Percentiles rank a stretch among this genome's conserved stretches.
phyloP scores from a whole-genome alignment of 2,888 invertebrate genomes.

The Conus canariensis region DNA sequence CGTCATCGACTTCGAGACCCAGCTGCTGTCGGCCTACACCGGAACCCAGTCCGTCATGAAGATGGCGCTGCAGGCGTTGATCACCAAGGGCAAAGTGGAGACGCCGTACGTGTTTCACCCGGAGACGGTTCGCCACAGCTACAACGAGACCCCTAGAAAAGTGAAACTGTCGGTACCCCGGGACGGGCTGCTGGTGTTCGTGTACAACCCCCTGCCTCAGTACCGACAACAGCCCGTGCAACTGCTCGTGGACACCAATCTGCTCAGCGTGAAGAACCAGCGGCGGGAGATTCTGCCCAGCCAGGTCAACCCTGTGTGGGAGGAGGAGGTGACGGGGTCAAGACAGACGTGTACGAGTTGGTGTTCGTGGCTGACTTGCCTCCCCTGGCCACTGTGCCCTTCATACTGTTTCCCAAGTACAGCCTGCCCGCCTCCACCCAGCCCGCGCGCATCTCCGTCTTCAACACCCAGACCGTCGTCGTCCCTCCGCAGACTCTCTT shows the following conservation, averaged over 20 bases:
- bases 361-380: slow-evolving; percentile 89
- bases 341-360: slow-evolving; percentile 80
- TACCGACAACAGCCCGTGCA: slow-evolving; percentile 88
- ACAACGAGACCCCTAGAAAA: slow-evolving; percentile 55
- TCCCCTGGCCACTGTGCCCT: slow-evolving; percentile 87
- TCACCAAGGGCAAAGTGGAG: slow-evolving; percentile 61
- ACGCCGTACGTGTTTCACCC: slow-evolving; percentile 59
- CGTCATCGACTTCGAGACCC: slow-evolving; percentile 89
- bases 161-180: slow-evolving; percentile 58
- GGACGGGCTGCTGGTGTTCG: slow-evolving; percentile 78
- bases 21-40: slow-evolving; percentile 65
- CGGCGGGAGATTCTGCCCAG: slow-evolving; percentile 82
- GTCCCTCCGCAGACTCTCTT: slow-evolving; percentile 51
- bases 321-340: slow-evolving; percentile 70
- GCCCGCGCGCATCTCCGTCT: neutral
- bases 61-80: slow-evolving; percentile 60
- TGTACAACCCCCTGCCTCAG: slow-evolving; percentile 92
- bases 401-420: slow-evolving; percentile 57
- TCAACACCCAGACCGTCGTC: neutral
- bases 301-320: slow-evolving; percentile 91
- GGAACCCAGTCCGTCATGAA: slow-evolving; percentile 63
- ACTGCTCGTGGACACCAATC: slow-evolving; percentile 85
- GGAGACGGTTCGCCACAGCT: slow-evolving; percentile 54
- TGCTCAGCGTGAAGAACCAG: slow-evolving; percentile 82
- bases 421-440: slow-evolving; percentile 7